phyloP scores from a whole-genome alignment of 2,113 vertebrate species.

The Apteryx owenii region DNA sequence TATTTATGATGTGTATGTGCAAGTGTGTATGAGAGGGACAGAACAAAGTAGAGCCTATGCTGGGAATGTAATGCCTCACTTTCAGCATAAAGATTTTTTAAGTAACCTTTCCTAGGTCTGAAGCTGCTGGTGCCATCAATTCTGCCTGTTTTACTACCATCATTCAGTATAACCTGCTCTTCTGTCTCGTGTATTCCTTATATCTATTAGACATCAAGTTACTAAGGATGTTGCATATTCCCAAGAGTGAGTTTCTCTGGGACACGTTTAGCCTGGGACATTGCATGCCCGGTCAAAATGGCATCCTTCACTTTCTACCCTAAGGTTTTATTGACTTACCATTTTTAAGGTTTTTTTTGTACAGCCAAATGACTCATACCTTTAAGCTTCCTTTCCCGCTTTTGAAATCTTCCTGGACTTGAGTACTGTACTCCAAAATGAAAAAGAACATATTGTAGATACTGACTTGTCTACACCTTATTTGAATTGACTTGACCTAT shows the following conservation, averaged over 20 bases:
- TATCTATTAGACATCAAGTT: neutral
- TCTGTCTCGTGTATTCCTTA: neutral
- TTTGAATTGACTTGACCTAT: neutral
- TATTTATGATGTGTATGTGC: neutral
- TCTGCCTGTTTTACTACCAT: neutral
- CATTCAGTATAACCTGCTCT: neutral
- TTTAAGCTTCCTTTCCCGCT: neutral
- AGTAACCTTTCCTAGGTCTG: neutral
- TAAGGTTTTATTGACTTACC: neutral
- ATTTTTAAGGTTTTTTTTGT: neutral
- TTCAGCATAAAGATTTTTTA: neutral
- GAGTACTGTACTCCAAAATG: neutral
- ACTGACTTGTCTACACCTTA: neutral
- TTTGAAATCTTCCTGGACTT: neutral
- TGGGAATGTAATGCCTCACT: neutral
- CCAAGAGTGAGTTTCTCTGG: neutral
- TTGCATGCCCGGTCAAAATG: neutral
- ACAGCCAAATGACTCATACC: neutral
- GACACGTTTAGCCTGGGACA: fast-evolving
- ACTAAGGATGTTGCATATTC: neutral
- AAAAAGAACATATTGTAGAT: neutral
- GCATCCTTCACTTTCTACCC: neutral
- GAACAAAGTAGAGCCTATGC: neutral
- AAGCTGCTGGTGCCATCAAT: neutral
- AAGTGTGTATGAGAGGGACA: neutral